Conservation (phyloP, 2,888 invertebrate species). For the Sacculina carcini region DNA sequence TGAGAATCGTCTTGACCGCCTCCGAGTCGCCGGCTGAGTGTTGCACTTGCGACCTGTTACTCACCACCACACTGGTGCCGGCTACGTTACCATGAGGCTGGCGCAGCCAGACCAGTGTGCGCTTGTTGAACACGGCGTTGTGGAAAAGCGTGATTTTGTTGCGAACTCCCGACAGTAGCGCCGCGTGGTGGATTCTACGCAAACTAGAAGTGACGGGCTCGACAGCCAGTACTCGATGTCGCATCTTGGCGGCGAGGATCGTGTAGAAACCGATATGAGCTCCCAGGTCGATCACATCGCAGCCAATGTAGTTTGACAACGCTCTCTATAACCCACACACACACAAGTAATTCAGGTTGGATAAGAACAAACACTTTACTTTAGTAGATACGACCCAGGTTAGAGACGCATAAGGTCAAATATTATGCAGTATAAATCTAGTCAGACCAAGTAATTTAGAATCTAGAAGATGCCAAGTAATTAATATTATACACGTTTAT, state of each 20-base stretch:
- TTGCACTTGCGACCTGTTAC: no score
- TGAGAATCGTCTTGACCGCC: background rate
- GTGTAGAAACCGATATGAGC: conserved; percentile 19
- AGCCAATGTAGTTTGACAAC: background rate
- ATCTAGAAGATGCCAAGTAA: no score
- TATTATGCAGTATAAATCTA: no score
- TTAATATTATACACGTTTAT: no score
- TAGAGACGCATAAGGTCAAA: no score
- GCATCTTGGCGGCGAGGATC: conserved; percentile 17
- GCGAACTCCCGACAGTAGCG: conserved; percentile 4
- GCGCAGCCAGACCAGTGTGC: background rate
- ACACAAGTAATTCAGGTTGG: no score
- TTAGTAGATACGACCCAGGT: no score
- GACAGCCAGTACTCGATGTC: conserved; percentile 18
- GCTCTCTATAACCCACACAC: background rate
- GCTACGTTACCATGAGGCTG: background rate
- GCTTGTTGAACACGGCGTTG: background rate
- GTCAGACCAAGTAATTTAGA: no score
- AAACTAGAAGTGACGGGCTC: conserved; percentile 16
- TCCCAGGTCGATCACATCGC: conserved; percentile 17
- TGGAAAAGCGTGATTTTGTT: conserved; percentile 5
- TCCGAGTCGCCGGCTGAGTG: no score
- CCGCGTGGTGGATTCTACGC: conserved; percentile 8
- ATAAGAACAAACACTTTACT: no score
- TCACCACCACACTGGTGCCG: background rate